phyloP scores from a whole-genome alignment of 2,797 vertebrate species.

The Chaunax sp. region DNA sequence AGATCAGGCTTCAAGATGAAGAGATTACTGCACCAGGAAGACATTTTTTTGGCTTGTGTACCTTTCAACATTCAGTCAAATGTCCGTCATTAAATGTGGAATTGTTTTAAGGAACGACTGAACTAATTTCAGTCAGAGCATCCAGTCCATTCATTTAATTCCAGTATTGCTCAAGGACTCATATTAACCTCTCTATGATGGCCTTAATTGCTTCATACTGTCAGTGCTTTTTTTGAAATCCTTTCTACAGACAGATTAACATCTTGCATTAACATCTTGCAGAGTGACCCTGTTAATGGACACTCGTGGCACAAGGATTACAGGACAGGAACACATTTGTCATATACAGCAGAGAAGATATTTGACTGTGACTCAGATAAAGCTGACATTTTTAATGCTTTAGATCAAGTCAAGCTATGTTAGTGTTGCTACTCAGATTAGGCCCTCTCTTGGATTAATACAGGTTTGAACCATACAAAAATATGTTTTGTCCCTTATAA shows the following conservation, averaged over 20 bases:
- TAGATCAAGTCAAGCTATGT: neutral
- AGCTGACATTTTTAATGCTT: constrained; percentile 19
- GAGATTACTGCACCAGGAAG: constrained; percentile 48
- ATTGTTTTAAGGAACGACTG: neutral
- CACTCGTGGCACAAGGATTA: neutral
- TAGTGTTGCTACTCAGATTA: neutral
- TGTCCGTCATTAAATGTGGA: neutral
- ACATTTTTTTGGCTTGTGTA: constrained; percentile 30
- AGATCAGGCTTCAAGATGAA: constrained; percentile 45
- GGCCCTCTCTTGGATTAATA: neutral
- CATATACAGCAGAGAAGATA: constrained; percentile 2
- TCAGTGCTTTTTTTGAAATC: constrained; percentile 17
- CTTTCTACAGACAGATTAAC: constrained; percentile 24
- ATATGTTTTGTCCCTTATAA: neutral
- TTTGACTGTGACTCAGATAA: constrained; percentile 8
- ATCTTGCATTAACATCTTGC: neutral
- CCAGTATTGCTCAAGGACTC: neutral
- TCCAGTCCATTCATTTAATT: neutral
- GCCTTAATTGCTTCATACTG: no score
- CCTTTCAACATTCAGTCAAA: constrained; percentile 6
- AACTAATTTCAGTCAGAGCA: neutral
- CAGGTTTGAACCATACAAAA: neutral
- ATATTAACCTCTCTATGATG: no score
- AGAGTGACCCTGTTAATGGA: constrained; percentile 28
- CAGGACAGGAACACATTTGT: neutral